phyloP scores from a whole-genome alignment of 2,797 vertebrate species.

The Mus spretus region DNA sequence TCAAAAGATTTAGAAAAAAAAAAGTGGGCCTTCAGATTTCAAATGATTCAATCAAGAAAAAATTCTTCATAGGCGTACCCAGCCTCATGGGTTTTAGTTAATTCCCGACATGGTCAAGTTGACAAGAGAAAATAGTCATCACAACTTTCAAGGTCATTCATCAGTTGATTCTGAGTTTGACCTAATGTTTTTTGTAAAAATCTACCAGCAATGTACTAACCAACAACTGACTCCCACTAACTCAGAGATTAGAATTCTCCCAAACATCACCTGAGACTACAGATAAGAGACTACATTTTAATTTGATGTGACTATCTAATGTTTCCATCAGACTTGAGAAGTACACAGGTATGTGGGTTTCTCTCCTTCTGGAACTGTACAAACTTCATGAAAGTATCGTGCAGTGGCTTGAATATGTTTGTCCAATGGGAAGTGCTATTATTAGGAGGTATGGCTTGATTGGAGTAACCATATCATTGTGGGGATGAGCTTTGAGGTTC shows the following conservation, averaged over 20 bases:
- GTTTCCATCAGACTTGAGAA: background rate
- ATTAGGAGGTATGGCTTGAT: no score
- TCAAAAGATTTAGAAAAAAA: background rate
- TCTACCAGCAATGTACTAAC: background rate
- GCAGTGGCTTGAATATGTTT: no score
- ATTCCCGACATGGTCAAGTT: background rate
- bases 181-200: background rate
- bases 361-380: background rate
- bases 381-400: background rate
- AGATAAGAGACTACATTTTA: background rate
- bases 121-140: no score
- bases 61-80: background rate
- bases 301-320: no score
- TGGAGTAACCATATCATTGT: no score
- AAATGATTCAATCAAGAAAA: background rate
- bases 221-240: background rate
- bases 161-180: background rate
- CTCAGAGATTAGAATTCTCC: background rate
- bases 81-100: background rate
- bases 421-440: no score
- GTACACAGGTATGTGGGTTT: background rate
- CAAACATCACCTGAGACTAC: background rate
- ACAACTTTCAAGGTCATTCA: background rate
- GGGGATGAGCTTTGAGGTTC: no score
- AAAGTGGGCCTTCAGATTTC: background rate